Evolutionary conservation across 2,113 vertebrate species (phyloP).

Genomic region (Calypte anna): DNA sequence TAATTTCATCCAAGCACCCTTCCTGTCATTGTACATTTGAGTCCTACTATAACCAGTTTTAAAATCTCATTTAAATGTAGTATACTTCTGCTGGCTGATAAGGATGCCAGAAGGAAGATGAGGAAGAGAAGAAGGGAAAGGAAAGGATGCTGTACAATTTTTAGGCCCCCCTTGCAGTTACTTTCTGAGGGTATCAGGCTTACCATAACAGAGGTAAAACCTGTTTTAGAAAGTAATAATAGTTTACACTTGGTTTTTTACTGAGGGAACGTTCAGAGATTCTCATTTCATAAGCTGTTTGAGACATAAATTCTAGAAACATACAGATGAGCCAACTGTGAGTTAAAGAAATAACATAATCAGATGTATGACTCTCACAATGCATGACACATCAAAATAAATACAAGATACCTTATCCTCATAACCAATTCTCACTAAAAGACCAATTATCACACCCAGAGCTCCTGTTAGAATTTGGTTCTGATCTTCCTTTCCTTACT

Average conservation of each 20-base stretch:
- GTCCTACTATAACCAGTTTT: background rate
- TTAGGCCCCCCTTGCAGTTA: background rate
- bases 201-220: background rate
- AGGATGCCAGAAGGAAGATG: background rate
- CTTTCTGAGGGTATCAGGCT: background rate
- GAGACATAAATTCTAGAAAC: background rate
- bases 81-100: background rate
- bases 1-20: background rate
- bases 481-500: background rate
- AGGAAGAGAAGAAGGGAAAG: background rate
- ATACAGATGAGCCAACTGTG: background rate
- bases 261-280: background rate
- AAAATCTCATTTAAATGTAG: background rate
- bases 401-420: background rate
- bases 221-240: constrained; percentile 3
- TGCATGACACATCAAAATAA: background rate
- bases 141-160: background rate
- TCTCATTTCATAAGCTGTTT: constrained; percentile 8
- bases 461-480: background rate
- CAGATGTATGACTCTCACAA: background rate
- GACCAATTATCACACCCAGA: background rate
- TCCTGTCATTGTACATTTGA: background rate
- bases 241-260: background rate
- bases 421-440: background rate
- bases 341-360: background rate